Conservation (phyloP, 1,140 invertebrate species). For the Aleiodes sp. region DNA sequence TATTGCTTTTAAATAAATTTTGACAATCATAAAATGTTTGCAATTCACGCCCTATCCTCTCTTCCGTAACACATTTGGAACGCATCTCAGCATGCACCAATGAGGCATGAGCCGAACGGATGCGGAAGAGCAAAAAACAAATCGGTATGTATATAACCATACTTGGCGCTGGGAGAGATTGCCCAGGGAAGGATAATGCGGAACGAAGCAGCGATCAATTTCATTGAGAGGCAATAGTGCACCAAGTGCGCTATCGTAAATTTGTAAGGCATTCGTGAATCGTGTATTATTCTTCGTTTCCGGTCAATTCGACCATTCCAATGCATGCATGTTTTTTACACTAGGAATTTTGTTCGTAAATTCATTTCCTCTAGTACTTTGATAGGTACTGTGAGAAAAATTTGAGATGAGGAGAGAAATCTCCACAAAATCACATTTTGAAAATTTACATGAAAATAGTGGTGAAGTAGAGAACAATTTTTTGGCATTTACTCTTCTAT, state of each 20-base stretch:
- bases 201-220: slow-evolving; percentile 29
- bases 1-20: no score
- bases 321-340: slow-evolving; percentile 27
- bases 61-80: not conserved
- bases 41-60: no score
- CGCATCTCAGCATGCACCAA: not conserved
- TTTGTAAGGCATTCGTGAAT: slow-evolving; percentile 25
- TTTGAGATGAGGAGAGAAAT: not conserved
- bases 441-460: not conserved
- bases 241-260: slow-evolving; percentile 14
- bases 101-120: not conserved
- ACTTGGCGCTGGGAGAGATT: slow-evolving; percentile 19
- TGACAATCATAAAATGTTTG: not conserved
- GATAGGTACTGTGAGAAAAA: no score
- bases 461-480: not conserved
- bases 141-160: slow-evolving; percentile 9
- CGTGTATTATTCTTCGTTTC: slow-evolving; percentile 32
- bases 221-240: slow-evolving; percentile 28
- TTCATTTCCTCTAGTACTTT: no score
- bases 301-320: slow-evolving; percentile 28
- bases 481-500: not conserved
- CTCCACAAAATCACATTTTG: no score
- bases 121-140: not conserved
- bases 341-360: no score
- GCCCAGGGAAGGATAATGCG: slow-evolving; percentile 14